A percentile compares a stretch with the other conserved stretches of the same genome.
phyloP scores from a whole-genome alignment of 2,113 vertebrate species.

The Cygnus atratus region DNA sequence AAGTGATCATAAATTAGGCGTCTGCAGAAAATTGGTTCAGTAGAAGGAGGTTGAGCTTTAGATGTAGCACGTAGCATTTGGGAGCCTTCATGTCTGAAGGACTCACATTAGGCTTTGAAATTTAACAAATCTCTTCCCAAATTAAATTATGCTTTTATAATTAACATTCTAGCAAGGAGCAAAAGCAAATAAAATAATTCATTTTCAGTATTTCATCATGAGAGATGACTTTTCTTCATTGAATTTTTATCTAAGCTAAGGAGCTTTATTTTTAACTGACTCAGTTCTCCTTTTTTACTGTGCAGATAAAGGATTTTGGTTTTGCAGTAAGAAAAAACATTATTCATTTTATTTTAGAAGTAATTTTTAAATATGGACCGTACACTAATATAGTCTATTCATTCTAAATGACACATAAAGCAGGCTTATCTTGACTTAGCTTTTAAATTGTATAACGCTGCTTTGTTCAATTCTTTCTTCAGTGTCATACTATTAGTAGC shows the following conservation, averaged over 20 bases:
- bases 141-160: conserved; percentile 29
- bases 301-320: conserved; percentile 23
- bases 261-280: conserved; percentile 44
- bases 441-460: not conserved
- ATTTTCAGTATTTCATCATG: not conserved
- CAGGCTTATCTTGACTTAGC: conserved; percentile 30
- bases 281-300: conserved; percentile 10
- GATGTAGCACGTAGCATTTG: not conserved
- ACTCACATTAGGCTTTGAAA: not conserved
- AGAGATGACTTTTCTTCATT: conserved; percentile 14
- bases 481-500: not conserved
- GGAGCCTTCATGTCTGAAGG: not conserved
- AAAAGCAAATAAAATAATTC: not conserved
- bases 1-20: not conserved
- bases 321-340: not conserved
- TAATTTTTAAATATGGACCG: conserved; percentile 22
- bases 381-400: not conserved
- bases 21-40: not conserved
- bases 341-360: conserved; percentile 42
- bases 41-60: not conserved
- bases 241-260: conserved; percentile 46
- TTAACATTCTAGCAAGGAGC: not conserved
- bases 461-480: not conserved
- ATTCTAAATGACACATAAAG: conserved; percentile 33
- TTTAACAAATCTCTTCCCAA: not conserved